A percentile compares a stretch with the other conserved stretches of the same genome.
Evolutionary conservation across 1,140 invertebrate genomes (phyloP).

Genomic region (Chymomyza costata): DNA sequence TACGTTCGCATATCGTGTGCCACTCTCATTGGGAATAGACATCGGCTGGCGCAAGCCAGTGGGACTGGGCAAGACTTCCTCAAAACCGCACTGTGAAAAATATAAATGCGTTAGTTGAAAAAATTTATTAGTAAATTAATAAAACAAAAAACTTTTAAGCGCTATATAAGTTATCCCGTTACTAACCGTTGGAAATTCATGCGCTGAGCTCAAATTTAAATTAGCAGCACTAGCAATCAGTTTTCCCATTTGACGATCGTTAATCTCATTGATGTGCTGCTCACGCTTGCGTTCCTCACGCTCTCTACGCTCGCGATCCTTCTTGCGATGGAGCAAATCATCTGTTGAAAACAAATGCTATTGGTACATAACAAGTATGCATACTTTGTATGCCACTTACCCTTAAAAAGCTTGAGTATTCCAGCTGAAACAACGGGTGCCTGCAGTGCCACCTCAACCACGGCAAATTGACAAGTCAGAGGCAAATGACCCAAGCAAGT

Average conservation of each 20-base stretch:
- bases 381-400: conserved; percentile 71
- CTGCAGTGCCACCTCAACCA: conserved; percentile 89
- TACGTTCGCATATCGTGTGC: conserved; percentile 27
- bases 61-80: conserved; percentile 58
- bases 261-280: conserved; percentile 82
- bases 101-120: neutral
- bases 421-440: conserved; percentile 82
- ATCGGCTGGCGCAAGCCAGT: conserved; percentile 27
- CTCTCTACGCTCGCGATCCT: conserved; percentile 79
- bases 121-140: no score
- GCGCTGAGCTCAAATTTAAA: conserved; percentile 79
- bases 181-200: conserved; percentile 80
- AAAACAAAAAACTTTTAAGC: neutral
- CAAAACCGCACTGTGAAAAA: conserved; percentile 59
- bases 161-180: conserved; percentile 2
- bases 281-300: conserved; percentile 84
- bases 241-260: conserved; percentile 83
- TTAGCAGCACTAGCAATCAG: conserved; percentile 76
- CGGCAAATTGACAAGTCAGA: conserved; percentile 90
- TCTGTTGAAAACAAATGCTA: conserved; percentile 63
- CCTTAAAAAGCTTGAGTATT: conserved; percentile 81
- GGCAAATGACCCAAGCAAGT: conserved; percentile 93
- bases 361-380: neutral
- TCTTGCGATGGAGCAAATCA: conserved; percentile 81
- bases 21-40: conserved; percentile 14